Evolutionary conservation across 1,140 invertebrate genomes (phyloP), one percentile per base, ranked within the genome.

Genomic region (Rhopalosiphum padi): DNA sequence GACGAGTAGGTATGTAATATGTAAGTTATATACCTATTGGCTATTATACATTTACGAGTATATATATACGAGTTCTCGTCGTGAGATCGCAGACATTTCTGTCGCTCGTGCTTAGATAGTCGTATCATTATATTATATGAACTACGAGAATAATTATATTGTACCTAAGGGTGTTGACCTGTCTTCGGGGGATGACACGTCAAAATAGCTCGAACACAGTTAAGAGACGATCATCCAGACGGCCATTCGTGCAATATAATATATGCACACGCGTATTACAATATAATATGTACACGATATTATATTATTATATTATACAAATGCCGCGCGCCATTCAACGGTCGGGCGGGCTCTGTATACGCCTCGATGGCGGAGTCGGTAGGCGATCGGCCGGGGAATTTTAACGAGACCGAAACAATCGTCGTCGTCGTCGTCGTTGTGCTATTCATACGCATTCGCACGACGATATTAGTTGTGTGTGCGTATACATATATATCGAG

Each of bases 331-430:
- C 37, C 23, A 41, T 85, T 41, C 41, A 11, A 41, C 83, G 37
- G 23, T 41, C 23, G 41, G 37, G 23, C 43, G 85, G 43, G 9
- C 25, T 46, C 85, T n/a, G 60, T 8, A 18, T 30, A 15, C 11
- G 6, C 60, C 15, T 15, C 43, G 85, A 41, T 85, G 83, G 37
- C 37, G 43, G 15, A 46, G 43, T 46, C 85, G 85, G 11, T 1
- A 25, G 23, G 37, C 85, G 15, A 46, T 30, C 85, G 85, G 5
- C 85, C 85, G 85, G 85, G 85, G 85, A 86, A 86, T 86, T 86
- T 86, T 86, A 86, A 86, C 85, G 85, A 86, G 85, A 86, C 85
- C 85, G 30, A 86, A 86, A 86, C 85, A 86, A 86, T 86, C 83
- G 83, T 86, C 83, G 83, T 86, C 82, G 22, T 7, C 82, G 7